Evolutionary conservation across 2,113 vertebrate species (phyloP), one percentile per base, ranked within the genome.

Genomic region (Dascyllus trimaculatus): DNA sequence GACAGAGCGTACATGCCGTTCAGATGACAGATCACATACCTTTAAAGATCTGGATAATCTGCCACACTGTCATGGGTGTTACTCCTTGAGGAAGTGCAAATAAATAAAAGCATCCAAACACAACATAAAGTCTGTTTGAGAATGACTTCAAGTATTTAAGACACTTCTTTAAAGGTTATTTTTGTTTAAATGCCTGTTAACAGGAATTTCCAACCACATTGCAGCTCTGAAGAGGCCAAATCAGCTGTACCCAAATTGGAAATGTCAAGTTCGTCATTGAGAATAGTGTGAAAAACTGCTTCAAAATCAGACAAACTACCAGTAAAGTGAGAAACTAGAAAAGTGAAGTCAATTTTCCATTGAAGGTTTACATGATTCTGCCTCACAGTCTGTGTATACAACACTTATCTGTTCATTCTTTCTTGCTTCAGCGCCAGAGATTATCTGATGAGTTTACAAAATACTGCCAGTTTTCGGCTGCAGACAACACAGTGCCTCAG

Each of bases 381-480:
- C n/a, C 51, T 38, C 19, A 46, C 0, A 1, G 5, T 21, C 24
- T 82, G 54, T 84, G 21, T 24, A 68, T 21, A 64, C 35, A 78
- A 61, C 35, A 17, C 45, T n/a, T 69, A 26, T 85, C 69, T 78
- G n/a, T 52, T 43, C 62, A 65, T 22, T 71, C 63, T 58, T 26
- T 48, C 45, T 35, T 53, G 75, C 45, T 26, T 51, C 38, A 38
- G 51, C 38, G 35, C 26, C 68, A 71, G 54, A 61, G 71, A 80
- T 79, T n/a, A 75, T 85, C 65, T 72, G 73, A 86, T 59, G 63
- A 32, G 19, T 40, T 35, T 64, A 45, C 46, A 72, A 78, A 84
- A 75, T 21, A 61, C 74, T 13, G 54, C 18, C n/a, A 25, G 3
- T 24, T 49, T 21, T 32, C 11, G 59, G 52, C 53, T 9, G 10